Percentiles rank a stretch among this genome's conserved stretches.
Conservation (phyloP, 2,888 invertebrate species). For the Megamerina dolium region DNA sequence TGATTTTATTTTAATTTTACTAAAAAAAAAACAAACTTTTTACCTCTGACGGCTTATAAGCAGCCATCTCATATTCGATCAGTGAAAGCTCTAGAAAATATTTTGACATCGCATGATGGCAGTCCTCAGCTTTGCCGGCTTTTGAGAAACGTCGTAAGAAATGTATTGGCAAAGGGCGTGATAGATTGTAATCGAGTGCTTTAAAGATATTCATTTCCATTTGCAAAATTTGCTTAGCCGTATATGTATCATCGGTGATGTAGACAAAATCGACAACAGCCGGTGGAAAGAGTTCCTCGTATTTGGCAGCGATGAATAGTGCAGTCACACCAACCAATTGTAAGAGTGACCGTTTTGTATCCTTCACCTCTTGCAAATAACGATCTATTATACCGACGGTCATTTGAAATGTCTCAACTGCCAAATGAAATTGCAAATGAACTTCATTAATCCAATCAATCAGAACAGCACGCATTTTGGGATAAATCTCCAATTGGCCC, state of each 20-base stretch:
- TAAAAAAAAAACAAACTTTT: constrained; percentile 31
- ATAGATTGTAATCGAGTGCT: constrained; percentile 72
- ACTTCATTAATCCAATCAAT: constrained; percentile 94
- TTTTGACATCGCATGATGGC: constrained; percentile 75
- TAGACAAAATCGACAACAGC: constrained; percentile 83
- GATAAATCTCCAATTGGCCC: constrained; percentile 62
- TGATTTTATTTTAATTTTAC: not conserved
- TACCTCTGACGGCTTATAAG: constrained; percentile 74
- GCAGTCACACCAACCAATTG: constrained; percentile 87
- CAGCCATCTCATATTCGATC: constrained; percentile 72
- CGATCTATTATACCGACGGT: constrained; percentile 84
- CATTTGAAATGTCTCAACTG: constrained; percentile 84
- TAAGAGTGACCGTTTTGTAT: constrained; percentile 63
- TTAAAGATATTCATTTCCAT: constrained; percentile 78
- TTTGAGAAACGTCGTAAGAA: constrained; percentile 77
- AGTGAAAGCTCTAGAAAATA: constrained; percentile 83
- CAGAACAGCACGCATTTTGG: constrained; percentile 82
- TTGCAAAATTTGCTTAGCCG: constrained; percentile 66
- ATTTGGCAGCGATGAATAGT: constrained; percentile 87
- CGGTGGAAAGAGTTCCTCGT: constrained; percentile 89
- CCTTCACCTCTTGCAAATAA: constrained; percentile 61
- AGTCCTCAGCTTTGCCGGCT: constrained; percentile 56
- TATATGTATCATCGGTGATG: constrained; percentile 83
- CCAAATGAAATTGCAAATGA: constrained; percentile 75
- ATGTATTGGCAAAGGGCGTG: constrained; percentile 80